A percentile compares a stretch with the other conserved stretches of the same genome.
Conservation (phyloP, 2,888 invertebrate genomes). For the Cecidostiba fungosa region DNA sequence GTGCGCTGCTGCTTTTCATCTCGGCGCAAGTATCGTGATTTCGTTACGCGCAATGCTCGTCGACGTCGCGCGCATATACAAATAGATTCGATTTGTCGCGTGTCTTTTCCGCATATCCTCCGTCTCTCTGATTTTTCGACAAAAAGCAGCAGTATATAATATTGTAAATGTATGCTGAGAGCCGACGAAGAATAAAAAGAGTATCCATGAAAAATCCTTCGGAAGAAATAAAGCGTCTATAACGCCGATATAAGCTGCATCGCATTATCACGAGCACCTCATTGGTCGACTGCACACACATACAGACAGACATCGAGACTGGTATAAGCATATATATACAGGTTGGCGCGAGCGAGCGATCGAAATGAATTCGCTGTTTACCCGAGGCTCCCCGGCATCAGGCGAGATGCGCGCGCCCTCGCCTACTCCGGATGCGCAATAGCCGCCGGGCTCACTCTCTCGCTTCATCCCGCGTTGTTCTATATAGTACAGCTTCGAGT, state of each 20-base stretch:
- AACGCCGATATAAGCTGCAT: neutral
- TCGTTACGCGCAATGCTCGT: neutral
- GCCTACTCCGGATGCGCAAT: slow-evolving; percentile 61
- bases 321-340: neutral
- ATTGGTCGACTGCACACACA: too few species aligned
- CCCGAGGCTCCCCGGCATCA: slow-evolving; percentile 61
- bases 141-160: too few species aligned
- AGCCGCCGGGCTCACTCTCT: slow-evolving; percentile 62
- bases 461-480: neutral
- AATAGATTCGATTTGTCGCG: slow-evolving; percentile 1
- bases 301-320: too few species aligned
- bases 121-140: too few species aligned
- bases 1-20: slow-evolving; percentile 2
- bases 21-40: neutral
- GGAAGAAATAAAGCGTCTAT: too few species aligned
- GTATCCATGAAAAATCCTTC: too few species aligned
- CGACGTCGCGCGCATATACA: neutral
- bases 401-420: neutral
- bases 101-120: too few species aligned
- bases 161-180: too few species aligned
- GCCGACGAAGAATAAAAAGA: too few species aligned
- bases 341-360: slow-evolving; percentile 59
- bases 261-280: neutral
- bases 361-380: slow-evolving; percentile 74
- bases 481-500: neutral